Conservation (phyloP, 2,797 vertebrate species). For the Decapterus maruadsi region DNA sequence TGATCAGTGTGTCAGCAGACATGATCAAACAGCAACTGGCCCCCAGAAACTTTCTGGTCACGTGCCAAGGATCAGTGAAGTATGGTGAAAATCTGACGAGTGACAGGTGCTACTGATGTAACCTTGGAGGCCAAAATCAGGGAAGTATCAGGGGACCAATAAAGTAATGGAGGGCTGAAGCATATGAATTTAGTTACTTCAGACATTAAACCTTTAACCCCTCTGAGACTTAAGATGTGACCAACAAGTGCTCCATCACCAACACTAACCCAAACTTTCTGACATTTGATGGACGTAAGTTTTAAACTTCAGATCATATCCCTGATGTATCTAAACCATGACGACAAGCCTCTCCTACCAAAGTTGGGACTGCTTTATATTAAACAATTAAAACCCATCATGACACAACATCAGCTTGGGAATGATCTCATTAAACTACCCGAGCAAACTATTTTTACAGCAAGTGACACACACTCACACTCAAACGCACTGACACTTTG, state of each 20-base stretch:
- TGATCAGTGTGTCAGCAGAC: constrained; percentile 55
- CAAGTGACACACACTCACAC: constrained; percentile 61
- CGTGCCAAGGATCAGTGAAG: constrained; percentile 69
- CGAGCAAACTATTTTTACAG: constrained; percentile 78
- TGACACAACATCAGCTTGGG: constrained; percentile 53
- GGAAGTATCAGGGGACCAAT: constrained; percentile 61
- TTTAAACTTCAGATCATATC: background rate
- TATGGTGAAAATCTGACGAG: constrained; percentile 80
- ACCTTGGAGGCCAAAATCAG: constrained; percentile 60
- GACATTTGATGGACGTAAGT: background rate
- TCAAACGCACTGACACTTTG: constrained; percentile 73
- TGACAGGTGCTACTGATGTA: constrained; percentile 80
- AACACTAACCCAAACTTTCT: background rate
- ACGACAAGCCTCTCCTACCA: background rate
- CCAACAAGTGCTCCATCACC: background rate
- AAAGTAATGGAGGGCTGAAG: constrained; percentile 28
- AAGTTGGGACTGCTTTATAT: constrained; percentile 20
- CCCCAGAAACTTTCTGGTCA: constrained; percentile 59
- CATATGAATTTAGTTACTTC: constrained; percentile 15
- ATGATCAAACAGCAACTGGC: constrained; percentile 66
- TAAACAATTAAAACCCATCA: constrained; percentile 66
- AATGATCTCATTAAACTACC: constrained; percentile 75
- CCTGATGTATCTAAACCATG: background rate
- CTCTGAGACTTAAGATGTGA: background rate
- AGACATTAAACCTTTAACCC: constrained; percentile 16